Percentiles rank a stretch among this genome's conserved stretches.
phyloP scores from a whole-genome alignment of 2,113 vertebrate species.

The Elephantulus edwardii region DNA sequence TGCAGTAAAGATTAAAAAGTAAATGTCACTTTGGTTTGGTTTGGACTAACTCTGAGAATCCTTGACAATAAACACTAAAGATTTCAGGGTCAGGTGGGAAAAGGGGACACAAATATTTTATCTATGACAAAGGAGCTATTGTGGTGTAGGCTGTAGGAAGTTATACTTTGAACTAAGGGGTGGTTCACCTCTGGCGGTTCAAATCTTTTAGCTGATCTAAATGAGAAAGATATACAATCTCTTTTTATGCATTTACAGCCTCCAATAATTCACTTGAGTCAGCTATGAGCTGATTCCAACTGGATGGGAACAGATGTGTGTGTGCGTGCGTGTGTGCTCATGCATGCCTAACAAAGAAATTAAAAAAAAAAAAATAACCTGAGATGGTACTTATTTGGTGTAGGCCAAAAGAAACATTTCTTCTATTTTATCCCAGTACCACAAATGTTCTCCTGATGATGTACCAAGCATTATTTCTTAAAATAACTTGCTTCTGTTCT shows the following conservation, averaged over 20 bases:
- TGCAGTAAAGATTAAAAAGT: not conserved
- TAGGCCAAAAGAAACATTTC: constrained; percentile 29
- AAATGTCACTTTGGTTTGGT: constrained; percentile 11
- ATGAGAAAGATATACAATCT: too few relatives aligned
- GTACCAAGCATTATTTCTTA: constrained; percentile 18
- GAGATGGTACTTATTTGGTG: not conserved
- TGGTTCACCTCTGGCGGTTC: too few relatives aligned
- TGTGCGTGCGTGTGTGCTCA: too few relatives aligned
- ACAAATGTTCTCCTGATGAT: constrained; percentile 21
- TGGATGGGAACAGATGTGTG: too few relatives aligned
- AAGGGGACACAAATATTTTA: constrained; percentile 27
- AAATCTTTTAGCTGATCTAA: too few relatives aligned
- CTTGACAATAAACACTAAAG: constrained; percentile 24
- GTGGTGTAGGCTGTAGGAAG: too few relatives aligned
- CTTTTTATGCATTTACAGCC: too few relatives aligned
- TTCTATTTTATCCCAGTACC: not conserved
- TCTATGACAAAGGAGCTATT: not conserved
- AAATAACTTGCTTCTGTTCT: constrained; percentile 10
- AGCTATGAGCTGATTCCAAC: too few relatives aligned
- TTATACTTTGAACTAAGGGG: too few relatives aligned
- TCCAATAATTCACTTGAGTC: too few relatives aligned
- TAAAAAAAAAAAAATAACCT: not conserved
- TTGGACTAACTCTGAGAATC: not conserved
- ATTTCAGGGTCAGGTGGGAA: constrained; percentile 5
- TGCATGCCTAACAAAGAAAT: too few relatives aligned